A percentile compares a stretch with the other conserved stretches of the same genome.
Evolutionary conservation across 2,113 vertebrate genomes (phyloP).

Genomic region (Eurystomus gularis): DNA sequence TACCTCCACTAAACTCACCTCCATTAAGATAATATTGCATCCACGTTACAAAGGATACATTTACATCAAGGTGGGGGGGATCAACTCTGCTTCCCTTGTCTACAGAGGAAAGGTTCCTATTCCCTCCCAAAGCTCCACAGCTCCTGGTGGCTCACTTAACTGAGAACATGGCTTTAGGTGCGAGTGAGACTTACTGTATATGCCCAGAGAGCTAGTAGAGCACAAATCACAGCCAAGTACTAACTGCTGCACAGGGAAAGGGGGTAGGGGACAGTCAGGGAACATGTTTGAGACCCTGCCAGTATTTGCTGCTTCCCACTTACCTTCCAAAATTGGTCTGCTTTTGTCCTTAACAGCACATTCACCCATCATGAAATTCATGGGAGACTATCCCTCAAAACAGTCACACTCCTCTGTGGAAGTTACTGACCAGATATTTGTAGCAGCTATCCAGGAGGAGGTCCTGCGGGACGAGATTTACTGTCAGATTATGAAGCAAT

Average conservation of each 20-base stretch:
- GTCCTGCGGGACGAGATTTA: constrained; percentile 89
- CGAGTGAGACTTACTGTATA: background rate
- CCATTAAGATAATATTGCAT: background rate
- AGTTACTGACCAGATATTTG: constrained; percentile 93
- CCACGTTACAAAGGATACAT: background rate
- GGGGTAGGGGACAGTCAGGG: background rate
- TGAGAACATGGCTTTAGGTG: background rate
- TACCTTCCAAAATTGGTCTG: background rate
- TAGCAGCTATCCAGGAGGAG: constrained; percentile 77
- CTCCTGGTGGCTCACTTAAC: background rate
- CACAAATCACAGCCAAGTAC: background rate
- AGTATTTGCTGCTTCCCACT: background rate
- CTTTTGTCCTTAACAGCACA: constrained; percentile 68
- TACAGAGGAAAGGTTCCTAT: background rate
- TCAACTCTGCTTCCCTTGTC: background rate
- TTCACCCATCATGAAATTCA: constrained; percentile 92
- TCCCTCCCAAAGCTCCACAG: background rate
- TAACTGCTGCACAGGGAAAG: background rate
- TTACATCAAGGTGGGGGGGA: background rate
- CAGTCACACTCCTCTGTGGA: constrained; percentile 80
- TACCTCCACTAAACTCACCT: background rate
- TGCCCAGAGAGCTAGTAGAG: background rate
- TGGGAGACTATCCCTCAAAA: constrained; percentile 94
- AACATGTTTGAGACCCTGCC: background rate
- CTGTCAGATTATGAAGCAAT: constrained; percentile 96